Evolutionary conservation across 2,797 vertebrate genomes (phyloP).

Genomic region (Streptopelia turtur): DNA sequence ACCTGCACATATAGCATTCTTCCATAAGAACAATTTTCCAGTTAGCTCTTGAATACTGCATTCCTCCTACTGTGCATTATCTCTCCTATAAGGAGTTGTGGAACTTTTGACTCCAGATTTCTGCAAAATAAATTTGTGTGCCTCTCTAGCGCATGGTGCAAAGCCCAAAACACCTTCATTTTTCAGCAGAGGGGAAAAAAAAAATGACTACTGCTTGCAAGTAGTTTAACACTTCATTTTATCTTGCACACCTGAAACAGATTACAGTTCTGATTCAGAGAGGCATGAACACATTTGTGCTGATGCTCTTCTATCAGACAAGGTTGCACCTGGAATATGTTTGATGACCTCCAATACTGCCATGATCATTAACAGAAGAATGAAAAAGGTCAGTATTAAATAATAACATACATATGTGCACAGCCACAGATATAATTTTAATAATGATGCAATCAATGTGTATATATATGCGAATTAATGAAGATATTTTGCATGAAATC

Average conservation of each 20-base stretch:
- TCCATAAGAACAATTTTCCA: neutral
- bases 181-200: neutral
- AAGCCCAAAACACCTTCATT: neutral
- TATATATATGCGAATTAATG: neutral
- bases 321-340: constrained; percentile 49
- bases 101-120: neutral
- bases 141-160: neutral
- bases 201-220: neutral
- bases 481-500: neutral
- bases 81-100: neutral
- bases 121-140: constrained; percentile 36
- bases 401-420: neutral
- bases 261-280: constrained; percentile 61
- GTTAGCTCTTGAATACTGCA: neutral
- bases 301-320: neutral
- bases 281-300: constrained; percentile 53
- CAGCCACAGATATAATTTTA: neutral
- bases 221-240: constrained; percentile 42
- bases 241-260: constrained; percentile 63
- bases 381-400: neutral
- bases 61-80: neutral
- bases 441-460: neutral
- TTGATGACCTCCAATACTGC: constrained; percentile 50
- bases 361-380: neutral
- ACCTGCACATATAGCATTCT: neutral